Evolutionary conservation across 2,113 vertebrate genomes (phyloP).

Genomic region (Ciconia boyciana): DNA sequence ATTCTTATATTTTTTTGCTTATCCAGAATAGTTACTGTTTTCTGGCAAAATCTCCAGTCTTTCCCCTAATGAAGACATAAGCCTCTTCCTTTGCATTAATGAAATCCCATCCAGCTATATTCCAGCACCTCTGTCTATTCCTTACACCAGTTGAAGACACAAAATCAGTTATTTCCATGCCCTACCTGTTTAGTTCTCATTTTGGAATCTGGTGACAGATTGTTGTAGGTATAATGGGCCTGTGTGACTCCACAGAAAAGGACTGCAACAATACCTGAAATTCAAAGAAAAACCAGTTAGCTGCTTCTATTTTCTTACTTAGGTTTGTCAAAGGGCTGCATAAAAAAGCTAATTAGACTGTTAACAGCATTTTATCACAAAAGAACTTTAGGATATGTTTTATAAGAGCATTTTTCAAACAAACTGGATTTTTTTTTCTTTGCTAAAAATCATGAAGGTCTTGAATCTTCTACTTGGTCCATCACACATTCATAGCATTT

Average conservation of each 20-base stretch:
- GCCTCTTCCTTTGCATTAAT: neutral
- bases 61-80: conserved; percentile 18
- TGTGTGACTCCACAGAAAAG: conserved; percentile 88
- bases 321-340: neutral
- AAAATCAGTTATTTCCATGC: neutral
- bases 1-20: conserved; percentile 53
- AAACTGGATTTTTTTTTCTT: neutral
- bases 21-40: conserved; percentile 46
- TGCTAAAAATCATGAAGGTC: neutral
- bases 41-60: neutral
- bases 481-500: neutral
- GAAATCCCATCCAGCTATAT: neutral
- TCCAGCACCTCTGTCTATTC: neutral
- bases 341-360: neutral
- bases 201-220: conserved; percentile 80
- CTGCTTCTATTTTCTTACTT: neutral
- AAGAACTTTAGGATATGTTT: neutral
- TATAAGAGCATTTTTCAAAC: neutral
- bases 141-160: neutral
- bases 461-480: neutral
- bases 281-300: neutral
- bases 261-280: conserved; percentile 85
- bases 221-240: conserved; percentile 85
- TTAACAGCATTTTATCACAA: neutral
- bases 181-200: conserved; percentile 83